Evolutionary conservation across 2,888 invertebrate species (phyloP), one percentile per base, ranked within the genome.

Genomic region (Drosophila paramelanica): DNA sequence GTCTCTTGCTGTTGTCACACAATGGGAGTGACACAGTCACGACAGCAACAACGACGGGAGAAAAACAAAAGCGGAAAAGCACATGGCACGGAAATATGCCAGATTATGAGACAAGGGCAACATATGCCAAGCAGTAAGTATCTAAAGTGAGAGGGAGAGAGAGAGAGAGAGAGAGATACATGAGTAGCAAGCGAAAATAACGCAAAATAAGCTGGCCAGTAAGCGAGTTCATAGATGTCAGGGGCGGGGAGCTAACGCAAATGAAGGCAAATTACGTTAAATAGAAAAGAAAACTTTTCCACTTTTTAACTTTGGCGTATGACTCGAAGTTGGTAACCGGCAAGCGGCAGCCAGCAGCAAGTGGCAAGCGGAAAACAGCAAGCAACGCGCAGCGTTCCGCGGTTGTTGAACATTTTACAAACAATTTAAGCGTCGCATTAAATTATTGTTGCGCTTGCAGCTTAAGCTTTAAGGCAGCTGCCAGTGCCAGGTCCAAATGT

Each of bases 211-310:
- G 73, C 79, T 81, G 77, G 71, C 77, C 65, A 60, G 57, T 72
- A 25, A 72, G 43, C 42, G 45, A 67, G 59, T 46, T 31, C 31
- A 20, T 45, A 57, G 45, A 36, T 13, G 49, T 52, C 38, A 13
- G 23, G 38, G n/a, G 49, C 14, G 25, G 20, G 46, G 41, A 25
- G 60, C 49, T 52, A 53, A 67, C 71, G 77, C 77, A 88, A 89
- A 89, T 87, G 88, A 89, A 85, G 88, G 89, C 80, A 86, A 86
- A 86, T 89, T 86, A 87, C 85, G 89, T 87, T 89, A 88, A 89
- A 88, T 88, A 87, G 89, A 88, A 89, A 85, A 78, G 82, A 85
- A 89, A 89, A 89, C 74, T 84, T 86, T 86, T 86, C 89, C 86
- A 88, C 85, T 89, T 89, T 88, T 86, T 89, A 87, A 89, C 85